Evolutionary conservation across 2,888 invertebrate genomes (phyloP), one percentile per base, ranked within the genome.

Genomic region (Macrosoma leucophasiata): DNA sequence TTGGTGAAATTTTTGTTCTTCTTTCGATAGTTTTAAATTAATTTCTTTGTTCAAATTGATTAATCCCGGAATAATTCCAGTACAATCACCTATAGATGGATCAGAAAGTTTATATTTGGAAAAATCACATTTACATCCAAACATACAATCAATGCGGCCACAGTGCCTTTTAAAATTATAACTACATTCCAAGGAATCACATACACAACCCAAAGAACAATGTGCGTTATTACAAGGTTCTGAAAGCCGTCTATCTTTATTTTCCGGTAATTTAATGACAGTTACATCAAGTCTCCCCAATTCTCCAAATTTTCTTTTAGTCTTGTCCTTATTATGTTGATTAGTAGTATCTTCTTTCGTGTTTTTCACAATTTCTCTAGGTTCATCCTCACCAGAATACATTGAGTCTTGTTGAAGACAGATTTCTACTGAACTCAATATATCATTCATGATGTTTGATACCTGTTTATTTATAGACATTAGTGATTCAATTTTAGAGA

Each of bases 1-100:
- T 50, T 91, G 90, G 9, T 89, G 90, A 64, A 91, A 91, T 55
- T 91, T 90, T 60, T 88, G 86, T 62, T 91, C 91, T 53, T 89
- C 89, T 61, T 87, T 89, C 0, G 91, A 88, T 39, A 91, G 68
- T 36, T 86, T 85, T 23, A 62, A 71, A 50, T 85, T 86, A 0
- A 79, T 78, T 55, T 84, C 73, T 46, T 78, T 76, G 42, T 87
- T 79, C 30, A 88, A 55, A 47, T 72, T 71, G 17, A 75, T 43
- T 29, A 85, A 58, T 1, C 66, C 70, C 1, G 73, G 68, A 33
- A 77, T 50, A 22, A 65, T 36, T 31, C 69, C 63, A 14, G 55
- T 41, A 45, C 51, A 57, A 25, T 54, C 51, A 20, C 41, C 46
- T 32, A 67, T 58, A 29, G 65, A 48, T n/a, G 54, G 54, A 36